phyloP scores from a whole-genome alignment of 2,888 invertebrate genomes.

The Yponomeuta sedellus region DNA sequence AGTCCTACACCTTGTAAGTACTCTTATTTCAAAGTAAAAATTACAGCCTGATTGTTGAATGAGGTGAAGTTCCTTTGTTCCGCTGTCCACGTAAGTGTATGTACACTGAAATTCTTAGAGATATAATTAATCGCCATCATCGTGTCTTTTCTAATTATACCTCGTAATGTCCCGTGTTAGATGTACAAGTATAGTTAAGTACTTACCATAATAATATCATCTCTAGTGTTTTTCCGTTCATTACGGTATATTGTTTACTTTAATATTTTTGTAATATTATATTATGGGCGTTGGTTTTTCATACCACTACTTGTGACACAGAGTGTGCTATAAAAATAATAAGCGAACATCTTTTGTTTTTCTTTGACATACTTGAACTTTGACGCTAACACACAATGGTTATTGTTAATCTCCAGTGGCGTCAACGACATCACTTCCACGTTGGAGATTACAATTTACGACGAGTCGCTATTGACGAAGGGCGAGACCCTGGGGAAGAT shows the following conservation, averaged over 20 bases:
- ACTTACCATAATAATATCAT: too few relatives aligned
- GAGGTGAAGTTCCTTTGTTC: too few relatives aligned
- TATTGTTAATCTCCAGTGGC: conserved; percentile 38
- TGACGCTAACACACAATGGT: conserved; percentile 4
- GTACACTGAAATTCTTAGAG: too few relatives aligned
- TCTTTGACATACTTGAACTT: not conserved
- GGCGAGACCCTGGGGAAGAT: conserved; percentile 58
- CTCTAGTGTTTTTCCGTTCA: not conserved
- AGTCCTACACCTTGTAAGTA: conserved; percentile 63
- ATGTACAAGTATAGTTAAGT: not conserved
- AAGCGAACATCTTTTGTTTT: conserved; percentile 1
- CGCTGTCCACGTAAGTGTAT: too few relatives aligned
- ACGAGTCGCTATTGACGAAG: conserved; percentile 51
- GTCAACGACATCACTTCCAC: conserved; percentile 62
- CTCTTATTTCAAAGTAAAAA: too few relatives aligned
- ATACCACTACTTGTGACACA: not conserved
- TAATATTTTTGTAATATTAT: not conserved
- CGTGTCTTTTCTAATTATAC: too few relatives aligned
- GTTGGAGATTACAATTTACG: conserved; percentile 55
- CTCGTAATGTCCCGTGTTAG: not conserved
- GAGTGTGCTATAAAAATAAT: not conserved
- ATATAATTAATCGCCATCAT: too few relatives aligned
- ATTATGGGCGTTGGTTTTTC: not conserved
- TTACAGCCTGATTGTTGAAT: too few relatives aligned
- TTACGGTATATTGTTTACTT: not conserved